Base-by-base conservation (phyloP, 1,140 invertebrate species). In the Scaptodrosophila lebanonensis region DNA sequence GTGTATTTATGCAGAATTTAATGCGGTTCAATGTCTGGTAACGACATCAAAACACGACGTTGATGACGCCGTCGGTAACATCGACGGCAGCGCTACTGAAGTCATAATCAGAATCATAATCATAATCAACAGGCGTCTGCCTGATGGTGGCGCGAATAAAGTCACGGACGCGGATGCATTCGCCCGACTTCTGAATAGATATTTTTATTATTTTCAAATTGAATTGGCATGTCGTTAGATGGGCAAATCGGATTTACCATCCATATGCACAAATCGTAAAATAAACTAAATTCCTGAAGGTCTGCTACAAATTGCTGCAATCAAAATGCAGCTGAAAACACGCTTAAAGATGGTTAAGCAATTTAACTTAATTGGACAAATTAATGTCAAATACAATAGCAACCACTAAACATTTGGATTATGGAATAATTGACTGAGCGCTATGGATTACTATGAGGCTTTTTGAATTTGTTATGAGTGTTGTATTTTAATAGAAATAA, bases 1-100 rank as follows among this genome's bases (percentile, higher is more conserved):
- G 72, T 77, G 73, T 77, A 77, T 77, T 77, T 77, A 77, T 77
- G 73, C 73, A 82, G 68, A 79, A 73, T 82, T 77, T 77, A 77
- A 79, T 79, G 73, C 73, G 73, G 73, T 79, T 79, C 73, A 79
- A 79, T 82, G 73, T 79, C 73, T 79, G 73, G 65, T 82, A 79
- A 79, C 65, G 73, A 79, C 73, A 75, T 77, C 73, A 79, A 73
- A 77, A 77, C 73, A 77, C 54, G 71, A 68, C 68, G 5, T 51
- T 71, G 63, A 43, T 40, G 39, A 7, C 27, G 47, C 38, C 25
- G 13, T 25, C 8, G 6, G 8, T 27, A 9, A 22, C 42, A 16
- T 16, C 30, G 4, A 17, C 59, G 33, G 33, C 18, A 11, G 17
- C 38, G 16, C 30, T 35, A 49, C 71, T 79, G 42, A 56, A 77